Percentiles rank a stretch among this genome's conserved stretches.
Conservation (phyloP, 2,888 invertebrate genomes). For the Epistrophe eligans region DNA sequence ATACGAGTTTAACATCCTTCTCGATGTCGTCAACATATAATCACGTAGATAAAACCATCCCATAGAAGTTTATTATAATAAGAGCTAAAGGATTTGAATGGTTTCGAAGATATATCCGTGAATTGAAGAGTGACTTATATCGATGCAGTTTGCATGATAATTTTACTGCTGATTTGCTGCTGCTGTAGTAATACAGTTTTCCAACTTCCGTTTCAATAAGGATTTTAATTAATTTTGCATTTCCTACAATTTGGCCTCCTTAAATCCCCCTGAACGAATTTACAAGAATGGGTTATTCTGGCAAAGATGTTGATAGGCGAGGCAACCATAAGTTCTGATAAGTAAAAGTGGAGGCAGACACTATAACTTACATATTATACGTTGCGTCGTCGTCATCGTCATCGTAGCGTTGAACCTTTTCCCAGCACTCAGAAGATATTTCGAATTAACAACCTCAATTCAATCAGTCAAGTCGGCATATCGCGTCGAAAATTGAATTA, state of each 20-base stretch:
- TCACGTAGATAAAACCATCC: slow-evolving; percentile 20
- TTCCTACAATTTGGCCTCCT: slow-evolving; percentile 21
- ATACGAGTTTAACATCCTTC: background rate
- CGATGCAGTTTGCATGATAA: slow-evolving; percentile 45
- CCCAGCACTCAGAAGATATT: slow-evolving; percentile 8
- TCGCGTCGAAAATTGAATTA: slow-evolving; percentile 15
- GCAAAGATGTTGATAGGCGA: no score
- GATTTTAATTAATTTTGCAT: slow-evolving; percentile 64
- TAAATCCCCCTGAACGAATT: background rate
- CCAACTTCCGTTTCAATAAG: background rate
- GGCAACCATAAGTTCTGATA: background rate
- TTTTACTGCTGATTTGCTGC: slow-evolving; percentile 53
- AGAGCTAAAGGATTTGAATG: slow-evolving; percentile 6
- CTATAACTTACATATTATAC: background rate
- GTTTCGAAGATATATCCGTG: slow-evolving; percentile 19
- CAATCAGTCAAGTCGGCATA: slow-evolving; percentile 18
- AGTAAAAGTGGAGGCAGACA: background rate
- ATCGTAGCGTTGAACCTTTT: background rate
- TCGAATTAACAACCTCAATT: slow-evolving; percentile 22
- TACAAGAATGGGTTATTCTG: background rate
- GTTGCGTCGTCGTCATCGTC: background rate
- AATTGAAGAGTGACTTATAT: slow-evolving; percentile 23
- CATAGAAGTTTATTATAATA: background rate
- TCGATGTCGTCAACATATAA: slow-evolving; percentile 19
- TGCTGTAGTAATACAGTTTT: background rate